Conservation (phyloP, 2,113 vertebrate genomes). For the Nibea coibor region DNA sequence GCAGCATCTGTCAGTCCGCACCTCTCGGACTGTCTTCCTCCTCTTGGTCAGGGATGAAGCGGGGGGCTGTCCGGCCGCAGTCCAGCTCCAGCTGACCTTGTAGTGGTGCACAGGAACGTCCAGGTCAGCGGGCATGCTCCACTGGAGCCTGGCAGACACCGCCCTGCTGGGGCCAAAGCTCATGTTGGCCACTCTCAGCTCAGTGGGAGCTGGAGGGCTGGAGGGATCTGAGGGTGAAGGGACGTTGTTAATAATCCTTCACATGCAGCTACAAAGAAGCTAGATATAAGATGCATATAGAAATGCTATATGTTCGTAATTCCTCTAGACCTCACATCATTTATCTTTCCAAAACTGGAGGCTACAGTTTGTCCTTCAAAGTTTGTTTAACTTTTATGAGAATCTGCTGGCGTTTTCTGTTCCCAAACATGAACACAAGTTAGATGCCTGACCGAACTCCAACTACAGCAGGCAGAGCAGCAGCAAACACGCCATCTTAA, state of each 20-base stretch:
- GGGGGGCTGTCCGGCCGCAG: conserved; percentile 73
- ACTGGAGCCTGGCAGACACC: conserved; percentile 82
- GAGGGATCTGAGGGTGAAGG: conserved; percentile 84
- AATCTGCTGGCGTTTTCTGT: not conserved
- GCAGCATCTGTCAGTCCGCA: conserved; percentile 54
- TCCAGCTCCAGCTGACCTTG: conserved; percentile 93
- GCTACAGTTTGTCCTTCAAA: no score
- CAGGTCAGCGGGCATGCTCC: conserved; percentile 86
- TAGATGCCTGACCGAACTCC: not conserved
- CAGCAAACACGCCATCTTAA: no score
- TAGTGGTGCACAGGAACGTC: conserved; percentile 93
- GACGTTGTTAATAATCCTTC: not conserved
- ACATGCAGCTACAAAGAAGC: no score
- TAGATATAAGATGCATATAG: not conserved
- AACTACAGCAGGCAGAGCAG: not conserved
- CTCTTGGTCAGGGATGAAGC: conserved; percentile 87
- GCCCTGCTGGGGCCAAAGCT: conserved; percentile 81
- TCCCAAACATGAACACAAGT: not conserved
- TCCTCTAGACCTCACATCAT: no score
- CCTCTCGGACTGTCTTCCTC: conserved; percentile 88
- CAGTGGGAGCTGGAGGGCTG: conserved; percentile 86
- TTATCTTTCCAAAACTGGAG: no score
- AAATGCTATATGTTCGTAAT: not conserved
- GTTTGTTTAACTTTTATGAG: no score
- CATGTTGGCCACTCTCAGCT: conserved; percentile 87